Conservation (phyloP, 2,113 vertebrate species). For the Cyanoderma ruficeps region DNA sequence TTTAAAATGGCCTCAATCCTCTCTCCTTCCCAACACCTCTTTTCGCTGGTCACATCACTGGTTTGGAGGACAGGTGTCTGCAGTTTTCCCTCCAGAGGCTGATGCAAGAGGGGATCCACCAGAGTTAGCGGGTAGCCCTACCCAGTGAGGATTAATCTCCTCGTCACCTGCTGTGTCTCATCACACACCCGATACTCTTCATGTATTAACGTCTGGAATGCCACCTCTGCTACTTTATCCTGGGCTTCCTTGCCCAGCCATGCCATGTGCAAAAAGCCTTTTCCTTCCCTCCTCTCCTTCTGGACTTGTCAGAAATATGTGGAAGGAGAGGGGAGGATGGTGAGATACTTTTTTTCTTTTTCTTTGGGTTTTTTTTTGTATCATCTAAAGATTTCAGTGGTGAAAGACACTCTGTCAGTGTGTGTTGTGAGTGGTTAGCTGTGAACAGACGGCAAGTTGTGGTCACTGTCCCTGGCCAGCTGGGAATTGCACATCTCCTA, state of each 20-base stretch:
- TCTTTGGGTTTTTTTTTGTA: not conserved
- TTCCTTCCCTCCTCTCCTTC: not conserved
- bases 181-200: conserved; percentile 5
- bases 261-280: not conserved
- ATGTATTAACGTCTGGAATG: not conserved
- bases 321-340: not conserved
- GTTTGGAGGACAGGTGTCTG: not conserved
- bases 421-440: not conserved
- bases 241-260: conserved; percentile 1
- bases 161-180: not conserved
- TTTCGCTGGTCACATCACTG: not conserved
- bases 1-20: not conserved
- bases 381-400: not conserved
- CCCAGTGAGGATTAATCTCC: not conserved
- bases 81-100: not conserved
- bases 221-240: conserved; percentile 21
- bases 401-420: not conserved
- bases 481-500: conserved; percentile 1
- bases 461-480: not conserved
- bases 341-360: not conserved
- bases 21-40: not conserved
- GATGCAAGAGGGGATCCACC: not conserved
- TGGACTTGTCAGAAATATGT: not conserved
- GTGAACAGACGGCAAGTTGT: not conserved
- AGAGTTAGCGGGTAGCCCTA: not conserved